Conservation (phyloP, 2,888 invertebrate species). For the Drosophila glabriapex region DNA sequence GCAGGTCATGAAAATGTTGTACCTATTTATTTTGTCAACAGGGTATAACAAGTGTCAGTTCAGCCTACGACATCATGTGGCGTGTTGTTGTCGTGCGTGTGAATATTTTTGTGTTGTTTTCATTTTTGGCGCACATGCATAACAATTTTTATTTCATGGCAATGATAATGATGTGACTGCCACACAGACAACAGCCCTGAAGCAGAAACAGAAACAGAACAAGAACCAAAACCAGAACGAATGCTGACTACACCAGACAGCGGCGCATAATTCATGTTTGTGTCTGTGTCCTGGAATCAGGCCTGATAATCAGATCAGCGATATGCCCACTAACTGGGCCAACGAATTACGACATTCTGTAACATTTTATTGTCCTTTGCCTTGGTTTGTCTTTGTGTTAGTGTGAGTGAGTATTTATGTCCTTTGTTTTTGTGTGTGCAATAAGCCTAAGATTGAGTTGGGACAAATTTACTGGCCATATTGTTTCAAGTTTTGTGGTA, state of each 20-base stretch:
- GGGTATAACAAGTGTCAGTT: conserved; percentile 42
- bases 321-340: conserved; percentile 49
- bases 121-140: conserved; percentile 47
- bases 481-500: conserved; percentile 47
- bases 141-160: conserved; percentile 53
- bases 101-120: conserved; percentile 29
- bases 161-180: conserved; percentile 70
- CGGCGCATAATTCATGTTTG: conserved; percentile 49
- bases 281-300: conserved; percentile 12
- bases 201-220: conserved; percentile 4
- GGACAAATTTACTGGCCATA: conserved; percentile 40
- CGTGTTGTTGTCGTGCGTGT: neutral
- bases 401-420: neutral
- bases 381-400: neutral
- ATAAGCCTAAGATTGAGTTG: conserved; percentile 28
- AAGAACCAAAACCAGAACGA: neutral
- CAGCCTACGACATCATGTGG: conserved; percentile 19
- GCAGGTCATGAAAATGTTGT: neutral
- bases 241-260: conserved; percentile 26
- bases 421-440: conserved; percentile 1
- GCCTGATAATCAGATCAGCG: conserved; percentile 66
- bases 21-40: neutral
- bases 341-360: conserved; percentile 45
- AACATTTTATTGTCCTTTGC: conserved; percentile 36
- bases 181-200: conserved; percentile 29